These are phyloP conservation scores for Phylloscopus trochiloides DNA, from an alignment of 2,113 vertebrate genomes.

Conservation along the genomic window DNA sequence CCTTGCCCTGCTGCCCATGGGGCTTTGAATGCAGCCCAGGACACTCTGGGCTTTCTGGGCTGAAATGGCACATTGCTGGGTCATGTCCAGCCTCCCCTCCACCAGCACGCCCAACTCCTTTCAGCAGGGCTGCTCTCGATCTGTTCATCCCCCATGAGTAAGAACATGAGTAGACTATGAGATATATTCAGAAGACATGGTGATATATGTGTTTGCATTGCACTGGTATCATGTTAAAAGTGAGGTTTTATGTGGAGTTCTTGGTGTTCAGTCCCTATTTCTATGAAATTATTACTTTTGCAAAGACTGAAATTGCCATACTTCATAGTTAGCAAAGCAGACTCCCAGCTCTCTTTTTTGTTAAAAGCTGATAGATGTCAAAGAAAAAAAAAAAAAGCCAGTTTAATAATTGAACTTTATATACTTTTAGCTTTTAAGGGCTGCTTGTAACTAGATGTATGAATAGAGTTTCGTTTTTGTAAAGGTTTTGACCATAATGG, in stretches of 20 bases:
- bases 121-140: background rate
- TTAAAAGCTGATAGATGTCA: background rate
- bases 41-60: background rate
- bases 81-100: background rate
- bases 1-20: background rate
- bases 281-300: background rate
- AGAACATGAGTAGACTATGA: background rate
- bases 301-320: background rate
- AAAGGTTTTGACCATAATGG: background rate
- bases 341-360: background rate
- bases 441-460: background rate
- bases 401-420: background rate
- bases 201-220: background rate
- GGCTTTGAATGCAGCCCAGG: background rate
- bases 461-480: background rate
- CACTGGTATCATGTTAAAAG: background rate
- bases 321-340: background rate
- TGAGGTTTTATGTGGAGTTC: background rate
- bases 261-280: background rate
- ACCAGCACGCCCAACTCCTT: background rate
- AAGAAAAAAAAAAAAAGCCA: fast-evolving
- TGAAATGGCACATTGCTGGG: background rate
- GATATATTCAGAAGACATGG: background rate
- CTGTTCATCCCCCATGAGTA: background rate
- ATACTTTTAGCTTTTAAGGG: background rate